Base-by-base conservation (phyloP, 2,113 vertebrate species). In the Poicephalus meyeri region DNA sequence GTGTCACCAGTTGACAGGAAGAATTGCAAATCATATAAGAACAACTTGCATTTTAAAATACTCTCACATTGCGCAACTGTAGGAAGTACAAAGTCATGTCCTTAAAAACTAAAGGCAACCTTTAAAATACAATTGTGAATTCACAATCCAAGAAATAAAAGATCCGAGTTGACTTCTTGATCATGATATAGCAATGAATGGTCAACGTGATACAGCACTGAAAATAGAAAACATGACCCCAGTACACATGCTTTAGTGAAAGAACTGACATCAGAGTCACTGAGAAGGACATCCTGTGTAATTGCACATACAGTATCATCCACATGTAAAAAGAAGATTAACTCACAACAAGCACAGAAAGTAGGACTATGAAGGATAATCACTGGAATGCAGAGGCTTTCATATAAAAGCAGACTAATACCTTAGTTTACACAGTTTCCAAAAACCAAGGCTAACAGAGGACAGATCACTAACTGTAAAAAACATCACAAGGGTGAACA, bases 361-460 rank as follows among this genome's bases (percentile, higher is more conserved):
- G 86, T 94, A 94, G 92, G 88, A 88, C 96, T 96, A 60, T 26
- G 80, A 88, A 92, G 92, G 94, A 96, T 96, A 95, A 97, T 95
- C 95, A 3, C 91, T 71, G 50, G 58, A 86, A 86, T 47, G 29
- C 24, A 89, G 64, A 88, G 26, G 96, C 86, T 96, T 88, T 92
- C 80, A 86, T 80, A 78, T 7, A 74, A 60, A 88, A 95, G 76
- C 71, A 93, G 83, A 86, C 88, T 95, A 94, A 96, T 92, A 83
- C 88, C 77, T 86, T 66, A 26, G 46, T 91, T 90, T 80, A 86
- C n/a, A 87, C 11, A 71, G 50, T 65, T 88, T 92, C 76, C 86
- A 93, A 74, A 95, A 88, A 21, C 1, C 42, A 64, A 88, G 42
- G 86, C 72, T 86, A 80, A 86, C 29, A 77, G 88, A 94, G 63